These are phyloP conservation scores for Phaethornis superciliosus DNA, from an alignment of 2,113 vertebrate genomes.

Conservation along the genomic window DNA sequence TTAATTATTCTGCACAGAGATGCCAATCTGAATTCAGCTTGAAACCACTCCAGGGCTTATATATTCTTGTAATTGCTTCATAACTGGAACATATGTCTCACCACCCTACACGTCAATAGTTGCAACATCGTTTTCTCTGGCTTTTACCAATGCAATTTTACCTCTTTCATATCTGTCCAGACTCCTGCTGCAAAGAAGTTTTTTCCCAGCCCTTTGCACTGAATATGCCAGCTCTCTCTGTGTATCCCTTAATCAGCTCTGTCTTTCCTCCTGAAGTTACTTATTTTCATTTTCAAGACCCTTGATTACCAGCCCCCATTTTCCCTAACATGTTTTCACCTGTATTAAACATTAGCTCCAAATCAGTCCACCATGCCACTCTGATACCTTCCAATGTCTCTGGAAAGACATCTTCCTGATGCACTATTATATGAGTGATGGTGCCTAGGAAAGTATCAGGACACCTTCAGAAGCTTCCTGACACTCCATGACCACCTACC, in stretches of 20 bases:
- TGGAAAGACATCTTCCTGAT: background rate
- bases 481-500: background rate
- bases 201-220: background rate
- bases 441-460: background rate
- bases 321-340: background rate
- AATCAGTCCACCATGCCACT: background rate
- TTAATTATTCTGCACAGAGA: slow-evolving; percentile 15
- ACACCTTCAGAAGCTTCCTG: background rate
- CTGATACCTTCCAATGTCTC: background rate
- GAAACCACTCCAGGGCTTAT: slow-evolving; percentile 58
- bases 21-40: slow-evolving; percentile 1
- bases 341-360: background rate
- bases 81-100: slow-evolving; percentile 60
- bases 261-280: background rate
- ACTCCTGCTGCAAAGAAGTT: slow-evolving; percentile 6
- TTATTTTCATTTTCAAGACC: background rate
- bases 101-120: slow-evolving; percentile 34
- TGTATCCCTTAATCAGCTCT: background rate
- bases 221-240: background rate
- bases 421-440: background rate
- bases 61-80: slow-evolving; percentile 62
- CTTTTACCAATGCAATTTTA: slow-evolving; percentile 32
- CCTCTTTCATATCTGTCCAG: slow-evolving; percentile 39
- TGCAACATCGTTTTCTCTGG: slow-evolving; percentile 59
- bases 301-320: background rate